These are phyloP conservation scores for Corydoras maculifer DNA, from an alignment of 2,113 vertebrate genomes.

Conservation along the genomic window DNA sequence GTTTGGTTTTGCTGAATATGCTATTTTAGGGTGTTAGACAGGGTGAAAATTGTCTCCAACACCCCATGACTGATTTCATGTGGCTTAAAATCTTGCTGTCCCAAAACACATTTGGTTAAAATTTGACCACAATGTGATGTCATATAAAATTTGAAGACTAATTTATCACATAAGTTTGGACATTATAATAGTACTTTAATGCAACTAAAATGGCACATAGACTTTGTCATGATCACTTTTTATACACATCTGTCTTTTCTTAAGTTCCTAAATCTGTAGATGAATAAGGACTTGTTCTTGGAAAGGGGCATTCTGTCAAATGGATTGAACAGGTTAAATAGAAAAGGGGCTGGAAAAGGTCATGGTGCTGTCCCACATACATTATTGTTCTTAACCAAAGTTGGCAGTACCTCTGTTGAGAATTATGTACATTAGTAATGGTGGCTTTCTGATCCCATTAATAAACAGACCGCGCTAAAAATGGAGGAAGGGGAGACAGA, in stretches of 20 bases:
- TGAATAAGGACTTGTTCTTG: neutral
- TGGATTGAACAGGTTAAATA: neutral
- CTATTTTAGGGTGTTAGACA: no score
- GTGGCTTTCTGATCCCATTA: slow-evolving; percentile 63
- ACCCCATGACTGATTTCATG: no score
- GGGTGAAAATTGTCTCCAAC: no score
- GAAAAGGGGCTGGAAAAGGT: neutral
- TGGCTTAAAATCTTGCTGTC: no score
- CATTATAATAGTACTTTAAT: neutral
- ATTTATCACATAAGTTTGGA: neutral
- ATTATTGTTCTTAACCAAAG: slow-evolving; percentile 53
- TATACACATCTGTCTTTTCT: no score
- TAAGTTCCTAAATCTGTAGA: neutral
- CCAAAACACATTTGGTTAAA: no score
- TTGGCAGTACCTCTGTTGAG: slow-evolving; percentile 63
- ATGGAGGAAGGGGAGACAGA: slow-evolving; percentile 13
- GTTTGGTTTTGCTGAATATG: no score
- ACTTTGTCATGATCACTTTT: no score
- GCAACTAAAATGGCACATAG: no score
- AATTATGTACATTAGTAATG: slow-evolving; percentile 50
- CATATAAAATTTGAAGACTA: neutral
- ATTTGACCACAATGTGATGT: no score
- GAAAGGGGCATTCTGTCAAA: neutral
- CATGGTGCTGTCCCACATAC: slow-evolving; percentile 52
- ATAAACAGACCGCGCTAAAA: slow-evolving; percentile 47